These are phyloP conservation scores for Pemphigus obesinymphae DNA, from an alignment of 1,140 invertebrate species.

Conservation along the genomic window DNA sequence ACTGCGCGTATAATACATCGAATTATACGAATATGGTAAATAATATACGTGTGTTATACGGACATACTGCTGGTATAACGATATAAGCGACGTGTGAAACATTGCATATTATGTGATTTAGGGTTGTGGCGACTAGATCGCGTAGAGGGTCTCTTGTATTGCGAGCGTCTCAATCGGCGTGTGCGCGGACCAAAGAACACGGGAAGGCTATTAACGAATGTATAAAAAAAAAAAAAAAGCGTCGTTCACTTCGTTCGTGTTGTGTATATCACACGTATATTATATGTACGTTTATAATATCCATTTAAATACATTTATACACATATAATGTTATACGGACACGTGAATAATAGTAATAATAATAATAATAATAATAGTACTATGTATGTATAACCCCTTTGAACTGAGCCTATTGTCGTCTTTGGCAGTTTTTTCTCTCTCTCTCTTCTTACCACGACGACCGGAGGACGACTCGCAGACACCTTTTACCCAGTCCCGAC, in stretches of 20 bases:
- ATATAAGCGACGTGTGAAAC: background rate
- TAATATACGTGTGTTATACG: too few species aligned
- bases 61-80: background rate
- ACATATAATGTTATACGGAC: background rate
- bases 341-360: background rate
- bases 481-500: slow-evolving; percentile 15
- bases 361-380: background rate
- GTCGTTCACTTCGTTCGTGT: background rate
- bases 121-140: background rate
- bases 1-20: too few species aligned
- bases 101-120: background rate
- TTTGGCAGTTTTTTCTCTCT: background rate
- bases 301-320: too few species aligned
- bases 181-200: background rate
- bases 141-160: background rate
- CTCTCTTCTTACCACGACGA: background rate
- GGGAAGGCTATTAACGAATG: slow-evolving; percentile 8
- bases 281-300: background rate
- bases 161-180: background rate
- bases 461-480: background rate
- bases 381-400: background rate
- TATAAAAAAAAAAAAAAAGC: too few species aligned
- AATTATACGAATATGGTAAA: too few species aligned
- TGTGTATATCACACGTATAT: background rate
- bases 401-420: slow-evolving; percentile 23